These are phyloP conservation scores for Ictalurus furcatus DNA, from an alignment of 2,113 vertebrate genomes.

Conservation along the genomic window DNA sequence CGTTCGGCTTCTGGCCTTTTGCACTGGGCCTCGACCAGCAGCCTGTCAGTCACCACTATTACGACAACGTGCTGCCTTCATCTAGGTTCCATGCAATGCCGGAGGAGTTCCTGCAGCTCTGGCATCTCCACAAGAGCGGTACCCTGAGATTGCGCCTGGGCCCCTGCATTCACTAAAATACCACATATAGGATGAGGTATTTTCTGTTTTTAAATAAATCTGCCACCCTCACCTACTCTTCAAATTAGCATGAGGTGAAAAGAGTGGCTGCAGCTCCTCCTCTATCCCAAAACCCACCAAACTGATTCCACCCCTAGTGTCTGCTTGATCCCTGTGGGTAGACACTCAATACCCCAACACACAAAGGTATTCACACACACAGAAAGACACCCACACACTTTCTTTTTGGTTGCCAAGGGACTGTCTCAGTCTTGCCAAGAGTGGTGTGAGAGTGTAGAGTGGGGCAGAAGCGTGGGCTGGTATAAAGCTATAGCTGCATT, in stretches of 20 bases:
- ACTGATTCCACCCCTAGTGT: slow-evolving; percentile 27
- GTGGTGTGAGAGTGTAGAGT: neutral
- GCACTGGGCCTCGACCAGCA: slow-evolving; percentile 77
- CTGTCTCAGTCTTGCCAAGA: slow-evolving; percentile 37
- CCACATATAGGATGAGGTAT: slow-evolving; percentile 33
- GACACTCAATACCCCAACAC: slow-evolving; percentile 1
- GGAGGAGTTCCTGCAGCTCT: slow-evolving; percentile 94
- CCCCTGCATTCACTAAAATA: slow-evolving; percentile 67
- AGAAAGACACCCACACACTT: slow-evolving; percentile 17
- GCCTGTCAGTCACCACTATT: slow-evolving; percentile 95
- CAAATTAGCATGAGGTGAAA: slow-evolving; percentile 38
- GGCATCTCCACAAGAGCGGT: slow-evolving; percentile 92
- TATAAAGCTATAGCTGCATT: slow-evolving; percentile 17
- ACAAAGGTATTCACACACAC: neutral
- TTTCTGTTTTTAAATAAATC: neutral
- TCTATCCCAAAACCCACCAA: neutral
- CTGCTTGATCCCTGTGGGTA: slow-evolving; percentile 23
- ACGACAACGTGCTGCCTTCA: slow-evolving; percentile 89
- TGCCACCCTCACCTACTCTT: neutral
- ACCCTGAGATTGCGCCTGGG: slow-evolving; percentile 83
- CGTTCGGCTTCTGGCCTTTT: slow-evolving; percentile 97
- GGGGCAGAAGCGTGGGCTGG: slow-evolving; percentile 3
- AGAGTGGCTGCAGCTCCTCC: neutral
- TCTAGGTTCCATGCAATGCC: slow-evolving; percentile 95
- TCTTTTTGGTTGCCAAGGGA: slow-evolving; percentile 25